phyloP scores from a whole-genome alignment of 2,113 vertebrate genomes.

The Menidia beryllina region DNA sequence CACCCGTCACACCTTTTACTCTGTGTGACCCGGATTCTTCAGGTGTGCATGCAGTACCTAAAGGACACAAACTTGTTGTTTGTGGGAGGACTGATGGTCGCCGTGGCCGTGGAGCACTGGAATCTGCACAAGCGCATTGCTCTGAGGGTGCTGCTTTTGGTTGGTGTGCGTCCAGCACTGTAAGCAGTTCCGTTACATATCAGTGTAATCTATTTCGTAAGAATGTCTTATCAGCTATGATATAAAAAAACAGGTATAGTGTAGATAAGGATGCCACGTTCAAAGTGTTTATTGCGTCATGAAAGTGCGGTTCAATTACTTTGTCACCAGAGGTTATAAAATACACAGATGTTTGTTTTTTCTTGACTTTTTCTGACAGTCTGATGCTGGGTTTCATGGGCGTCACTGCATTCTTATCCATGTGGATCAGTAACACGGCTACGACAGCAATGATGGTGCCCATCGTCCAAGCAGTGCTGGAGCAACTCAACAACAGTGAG shows the following conservation, averaged over 20 bases:
- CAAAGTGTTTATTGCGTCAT: constrained; percentile 1
- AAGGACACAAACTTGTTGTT: constrained; percentile 98
- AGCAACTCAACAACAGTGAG: constrained; percentile 84
- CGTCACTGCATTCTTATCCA: constrained; percentile 94
- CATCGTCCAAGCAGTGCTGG: constrained; percentile 92
- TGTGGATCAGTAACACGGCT: constrained; percentile 99
- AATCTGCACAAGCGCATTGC: constrained; percentile 96
- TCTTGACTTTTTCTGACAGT: constrained; percentile 71
- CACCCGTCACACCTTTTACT: neutral
- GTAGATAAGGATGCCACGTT: constrained; percentile 15
- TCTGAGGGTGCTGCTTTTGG: constrained; percentile 86
- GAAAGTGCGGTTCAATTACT: constrained; percentile 6
- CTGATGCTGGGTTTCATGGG: constrained; percentile 97
- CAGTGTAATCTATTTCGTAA: neutral
- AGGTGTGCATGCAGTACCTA: constrained; percentile 98
- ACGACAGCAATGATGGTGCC: constrained; percentile 98
- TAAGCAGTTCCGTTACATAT: constrained; percentile 76
- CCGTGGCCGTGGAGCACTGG: constrained; percentile 93
- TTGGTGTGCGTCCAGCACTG: constrained; percentile 91
- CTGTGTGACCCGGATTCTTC: constrained; percentile 11
- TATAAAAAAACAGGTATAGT: neutral
- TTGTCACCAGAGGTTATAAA: neutral
- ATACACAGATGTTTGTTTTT: neutral
- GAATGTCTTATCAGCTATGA: constrained; percentile 34
- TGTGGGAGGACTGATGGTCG: constrained; percentile 92